Evolutionary conservation across 2,113 vertebrate species (phyloP).

Genomic region (Andinoacara biseriatus): DNA sequence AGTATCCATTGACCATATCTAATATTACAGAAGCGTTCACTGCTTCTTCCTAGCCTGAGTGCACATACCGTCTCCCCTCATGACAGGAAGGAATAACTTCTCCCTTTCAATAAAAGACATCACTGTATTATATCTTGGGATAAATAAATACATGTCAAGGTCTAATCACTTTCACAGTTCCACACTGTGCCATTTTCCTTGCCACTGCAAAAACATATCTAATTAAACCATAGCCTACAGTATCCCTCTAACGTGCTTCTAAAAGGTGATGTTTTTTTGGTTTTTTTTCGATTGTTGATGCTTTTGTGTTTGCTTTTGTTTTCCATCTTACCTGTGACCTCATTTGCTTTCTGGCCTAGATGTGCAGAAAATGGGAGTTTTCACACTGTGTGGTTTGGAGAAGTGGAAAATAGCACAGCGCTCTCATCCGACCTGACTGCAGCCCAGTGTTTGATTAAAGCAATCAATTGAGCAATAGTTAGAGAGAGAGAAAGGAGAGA

Average conservation of each 20-base stretch:
- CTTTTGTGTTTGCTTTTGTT: constrained; percentile 30
- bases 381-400: constrained; percentile 28
- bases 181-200: constrained; percentile 5
- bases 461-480: constrained; percentile 48
- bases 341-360: constrained; percentile 36
- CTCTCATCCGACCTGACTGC: constrained; percentile 30
- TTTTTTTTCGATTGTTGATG: background rate
- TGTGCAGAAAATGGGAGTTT: constrained; percentile 42
- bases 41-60: background rate
- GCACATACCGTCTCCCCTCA: constrained; percentile 6
- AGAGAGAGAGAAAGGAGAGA: constrained; percentile 17
- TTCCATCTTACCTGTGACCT: constrained; percentile 35
- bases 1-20: background rate
- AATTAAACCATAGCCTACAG: background rate
- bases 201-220: background rate
- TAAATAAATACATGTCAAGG: background rate
- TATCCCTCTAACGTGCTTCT: background rate
- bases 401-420: constrained; percentile 55
- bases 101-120: background rate
- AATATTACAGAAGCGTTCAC: background rate
- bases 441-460: constrained; percentile 60
- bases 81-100: background rate
- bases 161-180: constrained; percentile 10
- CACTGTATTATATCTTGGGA: background rate
- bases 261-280: background rate